phyloP scores from a whole-genome alignment of 2,113 vertebrate species.

The Oreochromis aureus region DNA sequence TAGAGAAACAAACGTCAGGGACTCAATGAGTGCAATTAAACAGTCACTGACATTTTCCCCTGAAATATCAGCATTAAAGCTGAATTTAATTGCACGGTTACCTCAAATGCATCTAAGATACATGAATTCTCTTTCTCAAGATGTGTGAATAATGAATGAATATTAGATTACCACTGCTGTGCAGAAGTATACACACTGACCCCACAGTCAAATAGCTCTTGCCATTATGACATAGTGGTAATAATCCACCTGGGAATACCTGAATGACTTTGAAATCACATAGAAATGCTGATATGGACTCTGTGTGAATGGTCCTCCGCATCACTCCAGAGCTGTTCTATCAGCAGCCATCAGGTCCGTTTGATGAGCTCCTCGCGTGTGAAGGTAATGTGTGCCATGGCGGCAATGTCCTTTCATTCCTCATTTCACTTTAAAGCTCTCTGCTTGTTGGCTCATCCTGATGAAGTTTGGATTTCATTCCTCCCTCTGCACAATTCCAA shows the following conservation, averaged over 20 bases:
- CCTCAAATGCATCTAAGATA: neutral
- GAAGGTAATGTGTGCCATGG: conserved; percentile 14
- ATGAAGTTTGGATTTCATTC: conserved; percentile 45
- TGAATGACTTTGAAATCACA: neutral
- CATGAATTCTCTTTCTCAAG: neutral
- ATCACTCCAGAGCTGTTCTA: conserved; percentile 6
- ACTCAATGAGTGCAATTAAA: neutral
- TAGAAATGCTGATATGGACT: neutral
- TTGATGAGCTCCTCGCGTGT: conserved; percentile 39
- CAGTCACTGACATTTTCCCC: neutral
- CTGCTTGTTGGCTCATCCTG: conserved; percentile 29
- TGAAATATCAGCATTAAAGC: neutral
- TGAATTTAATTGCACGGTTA: neutral
- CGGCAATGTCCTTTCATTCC: conserved; percentile 33
- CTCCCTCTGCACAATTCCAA: neutral
- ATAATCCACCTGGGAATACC: neutral
- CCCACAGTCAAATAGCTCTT: neutral
- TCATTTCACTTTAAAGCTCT: conserved; percentile 46
- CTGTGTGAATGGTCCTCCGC: neutral
- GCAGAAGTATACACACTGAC: neutral
- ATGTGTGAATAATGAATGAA: neutral
- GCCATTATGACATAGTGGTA: neutral
- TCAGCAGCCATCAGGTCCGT: conserved; percentile 23
- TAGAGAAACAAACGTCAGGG: neutral
- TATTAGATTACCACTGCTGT: neutral